Percentiles rank a stretch among this genome's conserved stretches.
Evolutionary conservation across 2,888 invertebrate genomes (phyloP).

Genomic region (Amiota communis): DNA sequence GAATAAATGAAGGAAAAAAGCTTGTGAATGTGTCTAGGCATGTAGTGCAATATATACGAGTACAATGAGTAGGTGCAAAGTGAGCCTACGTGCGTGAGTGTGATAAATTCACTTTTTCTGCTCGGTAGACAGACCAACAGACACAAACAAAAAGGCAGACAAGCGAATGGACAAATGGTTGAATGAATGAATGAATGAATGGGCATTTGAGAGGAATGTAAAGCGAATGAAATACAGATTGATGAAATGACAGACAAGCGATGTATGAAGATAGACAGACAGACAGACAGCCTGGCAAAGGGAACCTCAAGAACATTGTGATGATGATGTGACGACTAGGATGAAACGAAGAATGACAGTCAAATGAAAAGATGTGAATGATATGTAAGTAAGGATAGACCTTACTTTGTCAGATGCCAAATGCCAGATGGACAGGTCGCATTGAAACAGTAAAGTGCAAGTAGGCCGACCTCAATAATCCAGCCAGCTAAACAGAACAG

Average conservation of each 20-base stretch:
- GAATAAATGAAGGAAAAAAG: not conserved
- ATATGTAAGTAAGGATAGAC: not conserved
- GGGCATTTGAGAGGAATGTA: too few relatives aligned
- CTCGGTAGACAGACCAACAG: not conserved
- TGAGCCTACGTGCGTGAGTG: slow-evolving; percentile 19
- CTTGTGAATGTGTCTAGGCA: not conserved
- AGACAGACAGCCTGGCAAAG: not conserved
- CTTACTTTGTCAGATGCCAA: not conserved
- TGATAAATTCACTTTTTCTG: slow-evolving; percentile 19
- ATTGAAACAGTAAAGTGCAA: too few relatives aligned
- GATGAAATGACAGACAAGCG: too few relatives aligned
- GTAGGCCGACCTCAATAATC: too few relatives aligned
- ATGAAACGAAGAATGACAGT: not conserved
- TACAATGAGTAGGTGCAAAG: not conserved
- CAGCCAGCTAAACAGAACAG: too few relatives aligned
- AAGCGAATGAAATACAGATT: not conserved
- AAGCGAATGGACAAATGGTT: not conserved
- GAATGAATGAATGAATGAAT: too few relatives aligned
- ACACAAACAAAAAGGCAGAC: slow-evolving; percentile 2
- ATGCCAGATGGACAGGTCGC: not conserved
- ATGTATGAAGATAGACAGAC: too few relatives aligned
- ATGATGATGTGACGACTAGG: not conserved
- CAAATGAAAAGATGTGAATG: not conserved
- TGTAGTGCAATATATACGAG: too few relatives aligned
- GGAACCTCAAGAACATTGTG: not conserved